Percentiles rank a stretch among this genome's conserved stretches.
phyloP scores from a whole-genome alignment of 2,113 vertebrate species.

The Glareola pratincola region DNA sequence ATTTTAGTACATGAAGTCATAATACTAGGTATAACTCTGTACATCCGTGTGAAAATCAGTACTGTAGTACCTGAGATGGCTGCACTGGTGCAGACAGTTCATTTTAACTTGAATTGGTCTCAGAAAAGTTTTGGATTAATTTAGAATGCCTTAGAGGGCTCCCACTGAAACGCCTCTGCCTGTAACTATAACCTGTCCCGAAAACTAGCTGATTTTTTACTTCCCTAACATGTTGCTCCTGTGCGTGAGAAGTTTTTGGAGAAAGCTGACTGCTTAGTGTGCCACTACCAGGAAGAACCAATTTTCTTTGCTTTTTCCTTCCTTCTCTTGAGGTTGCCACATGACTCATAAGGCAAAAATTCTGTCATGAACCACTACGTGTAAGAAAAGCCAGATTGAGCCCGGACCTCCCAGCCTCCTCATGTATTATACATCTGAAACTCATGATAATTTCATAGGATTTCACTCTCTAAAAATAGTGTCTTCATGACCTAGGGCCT shows the following conservation, averaged over 20 bases:
- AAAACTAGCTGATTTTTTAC: background rate
- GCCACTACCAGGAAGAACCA: background rate
- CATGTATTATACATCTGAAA: slow-evolving; percentile 12
- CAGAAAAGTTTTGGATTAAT: background rate
- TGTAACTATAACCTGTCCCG: background rate
- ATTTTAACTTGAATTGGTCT: background rate
- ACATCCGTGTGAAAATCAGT: background rate
- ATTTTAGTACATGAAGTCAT: background rate
- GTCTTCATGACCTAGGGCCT: background rate
- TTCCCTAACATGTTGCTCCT: rapidly evolving
- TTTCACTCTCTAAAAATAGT: background rate
- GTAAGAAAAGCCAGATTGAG: background rate
- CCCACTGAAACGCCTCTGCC: background rate
- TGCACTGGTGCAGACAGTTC: background rate
- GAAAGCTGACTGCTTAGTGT: background rate
- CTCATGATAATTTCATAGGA: background rate
- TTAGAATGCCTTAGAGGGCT: background rate
- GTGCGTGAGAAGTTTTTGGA: background rate
- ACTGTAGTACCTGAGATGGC: background rate
- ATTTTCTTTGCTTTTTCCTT: background rate
- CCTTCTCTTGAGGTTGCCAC: background rate
- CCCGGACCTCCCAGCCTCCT: background rate
- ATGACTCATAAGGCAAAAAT: background rate
- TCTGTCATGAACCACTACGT: rapidly evolving
- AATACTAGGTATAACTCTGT: background rate